Base-by-base conservation (phyloP, 2,797 vertebrate species). In the Champsocephalus gunnari region DNA sequence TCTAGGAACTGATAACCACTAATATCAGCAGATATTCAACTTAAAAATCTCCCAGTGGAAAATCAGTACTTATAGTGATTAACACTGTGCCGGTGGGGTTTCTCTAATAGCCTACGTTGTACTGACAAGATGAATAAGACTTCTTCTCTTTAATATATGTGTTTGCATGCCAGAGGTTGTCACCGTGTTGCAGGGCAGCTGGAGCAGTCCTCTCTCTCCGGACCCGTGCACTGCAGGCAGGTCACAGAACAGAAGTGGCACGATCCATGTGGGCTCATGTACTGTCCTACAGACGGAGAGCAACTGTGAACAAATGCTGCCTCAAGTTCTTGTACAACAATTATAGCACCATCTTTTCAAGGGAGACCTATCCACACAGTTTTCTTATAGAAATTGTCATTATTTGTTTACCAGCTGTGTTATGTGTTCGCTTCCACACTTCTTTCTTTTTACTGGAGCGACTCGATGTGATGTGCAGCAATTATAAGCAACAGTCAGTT, bases 221-320 rank as follows among this genome's bases (percentile, higher is more conserved):
- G 96, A 45, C 97, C 98, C 0, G 38, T 65, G 84, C 98, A 99
- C 73, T 88, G 94, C 88, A 83, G 81, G 87, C 98, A 99, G 0
- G 94, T 95, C 45, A 38, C 53, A 2, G 96, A 94, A 84, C 98
- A 99, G 59, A 84, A 71, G 63, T 88, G 94, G 79, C 97, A 98
- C 28, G 60, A 78, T 34, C 80, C 89, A 8, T 76, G 75, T 41
- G 60, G 54, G 51, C 91, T 94, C 70, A 93, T 34, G 79, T 97
- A 98, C 85, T 98, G 83, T 50, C 96, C 97, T 99, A 86, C 60
- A 63, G 61, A 80, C 21, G 59, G 43, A 80, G 38, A 77, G 64
- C 60, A 51, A 84, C 44, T 66, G 56, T 81, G 56, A 84, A 71
- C 43, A 60, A 64, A 44, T 13, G 1, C 9, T 41, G 38, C 24